Conservation (phyloP, 2,888 invertebrate genomes). For the Acanthacorydalis orientalis region DNA sequence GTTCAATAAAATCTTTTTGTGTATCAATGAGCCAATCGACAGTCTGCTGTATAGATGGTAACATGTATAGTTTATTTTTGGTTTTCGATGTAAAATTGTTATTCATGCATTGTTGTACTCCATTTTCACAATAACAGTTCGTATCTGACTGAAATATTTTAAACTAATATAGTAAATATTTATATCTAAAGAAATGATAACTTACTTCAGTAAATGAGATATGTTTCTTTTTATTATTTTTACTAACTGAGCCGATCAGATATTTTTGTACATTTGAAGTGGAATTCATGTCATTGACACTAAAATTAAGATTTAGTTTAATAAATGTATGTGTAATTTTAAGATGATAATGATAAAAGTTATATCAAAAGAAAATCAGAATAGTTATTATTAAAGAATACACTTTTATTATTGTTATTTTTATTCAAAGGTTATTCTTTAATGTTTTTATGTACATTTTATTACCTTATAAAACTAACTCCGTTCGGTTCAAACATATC, state of each 20-base stretch:
- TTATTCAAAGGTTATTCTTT: not conserved
- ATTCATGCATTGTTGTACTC: constrained; percentile 23
- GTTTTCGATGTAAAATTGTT: constrained; percentile 15
- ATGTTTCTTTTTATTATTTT: too few species aligned
- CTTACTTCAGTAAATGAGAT: too few species aligned
- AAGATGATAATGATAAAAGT: too few species aligned
- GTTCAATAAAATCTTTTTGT: constrained; percentile 33
- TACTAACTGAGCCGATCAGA: too few species aligned
- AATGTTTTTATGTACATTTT: not conserved
- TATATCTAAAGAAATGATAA: too few species aligned
- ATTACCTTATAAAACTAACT: constrained; percentile 25
- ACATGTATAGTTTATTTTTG: constrained; percentile 20
- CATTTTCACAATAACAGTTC: constrained; percentile 26
- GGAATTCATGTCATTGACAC: not conserved
- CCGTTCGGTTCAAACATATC: constrained; percentile 31
- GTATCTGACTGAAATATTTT: constrained; percentile 29
- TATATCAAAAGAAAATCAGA: too few species aligned
- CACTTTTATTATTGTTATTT: not conserved
- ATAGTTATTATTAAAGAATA: too few species aligned
- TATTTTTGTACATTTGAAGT: too few species aligned
- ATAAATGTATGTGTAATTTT: too few species aligned
- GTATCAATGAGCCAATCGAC: constrained; percentile 35
- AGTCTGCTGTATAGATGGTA: constrained; percentile 26
- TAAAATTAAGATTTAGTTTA: too few species aligned
- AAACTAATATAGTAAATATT: too few species aligned